Percentiles rank a stretch among this genome's conserved stretches.
These are phyloP conservation scores for Chlorops oryzae DNA, from an alignment of 1,140 invertebrate species.

Conservation along the genomic window DNA sequence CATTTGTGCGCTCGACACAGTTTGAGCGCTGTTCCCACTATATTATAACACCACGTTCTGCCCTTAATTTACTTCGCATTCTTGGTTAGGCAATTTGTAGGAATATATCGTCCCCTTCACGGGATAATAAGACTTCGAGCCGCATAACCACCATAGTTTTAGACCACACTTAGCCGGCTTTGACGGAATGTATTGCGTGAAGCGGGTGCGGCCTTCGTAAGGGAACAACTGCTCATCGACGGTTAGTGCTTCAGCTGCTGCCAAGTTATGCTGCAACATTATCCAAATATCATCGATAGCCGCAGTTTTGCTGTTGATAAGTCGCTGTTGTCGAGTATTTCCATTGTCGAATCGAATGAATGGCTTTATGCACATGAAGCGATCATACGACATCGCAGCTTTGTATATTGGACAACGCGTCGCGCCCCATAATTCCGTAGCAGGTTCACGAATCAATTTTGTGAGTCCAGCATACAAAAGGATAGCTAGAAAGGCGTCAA, in stretches of 20 bases:
- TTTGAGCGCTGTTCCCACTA: too few relatives aligned
- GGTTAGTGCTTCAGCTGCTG: slow-evolving; percentile 33
- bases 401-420: slow-evolving; percentile 7
- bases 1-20: too few relatives aligned
- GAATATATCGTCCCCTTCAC: too few relatives aligned
- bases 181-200: slow-evolving; percentile 42
- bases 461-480: slow-evolving; percentile 6
- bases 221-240: slow-evolving; percentile 46
- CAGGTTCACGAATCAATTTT: not conserved
- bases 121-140: slow-evolving; percentile 15
- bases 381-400: slow-evolving; percentile 2
- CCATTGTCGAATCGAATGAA: slow-evolving; percentile 38
- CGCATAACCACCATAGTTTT: slow-evolving; percentile 17
- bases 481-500: too few relatives aligned
- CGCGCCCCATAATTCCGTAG: slow-evolving; percentile 6
- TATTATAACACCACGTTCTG: too few relatives aligned
- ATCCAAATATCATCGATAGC: slow-evolving; percentile 15
- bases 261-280: slow-evolving; percentile 19
- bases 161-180: slow-evolving; percentile 25
- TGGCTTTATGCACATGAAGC: slow-evolving; percentile 11
- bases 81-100: too few relatives aligned
- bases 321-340: slow-evolving; percentile 20
- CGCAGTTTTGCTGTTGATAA: slow-evolving; percentile 26
- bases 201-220: slow-evolving; percentile 37
- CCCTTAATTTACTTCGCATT: too few relatives aligned